These are phyloP conservation scores for Tinamus major DNA, from an alignment of 2,797 vertebrate species.

Conservation along the genomic window DNA sequence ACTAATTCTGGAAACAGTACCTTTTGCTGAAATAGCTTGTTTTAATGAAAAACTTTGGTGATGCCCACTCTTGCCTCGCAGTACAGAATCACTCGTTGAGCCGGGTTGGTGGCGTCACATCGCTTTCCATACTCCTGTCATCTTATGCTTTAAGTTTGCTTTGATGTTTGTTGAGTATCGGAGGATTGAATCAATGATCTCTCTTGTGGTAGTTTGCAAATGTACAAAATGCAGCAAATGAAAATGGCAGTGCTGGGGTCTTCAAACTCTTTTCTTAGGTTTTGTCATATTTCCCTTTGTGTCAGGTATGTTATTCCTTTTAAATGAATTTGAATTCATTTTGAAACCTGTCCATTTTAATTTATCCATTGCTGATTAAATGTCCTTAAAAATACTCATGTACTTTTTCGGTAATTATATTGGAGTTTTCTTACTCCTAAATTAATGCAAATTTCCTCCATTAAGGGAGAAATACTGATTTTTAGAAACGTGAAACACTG, in stretches of 20 bases:
- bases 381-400: neutral
- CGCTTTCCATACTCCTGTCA: constrained; percentile 80
- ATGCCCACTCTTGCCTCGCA: constrained; percentile 92
- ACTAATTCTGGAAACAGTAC: constrained; percentile 45
- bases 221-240: neutral
- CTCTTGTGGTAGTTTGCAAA: neutral
- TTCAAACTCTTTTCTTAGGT: constrained; percentile 22
- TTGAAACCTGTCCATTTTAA: neutral
- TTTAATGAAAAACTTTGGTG: constrained; percentile 87
- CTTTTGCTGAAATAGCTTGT: constrained; percentile 69
- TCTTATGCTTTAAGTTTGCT: constrained; percentile 87
- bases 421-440: neutral
- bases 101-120: constrained; percentile 85
- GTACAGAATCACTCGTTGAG: constrained; percentile 78
- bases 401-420: neutral
- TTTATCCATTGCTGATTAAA: neutral
- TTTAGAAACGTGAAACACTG: neutral
- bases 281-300: constrained; percentile 10
- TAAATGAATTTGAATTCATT: neutral
- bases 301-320: neutral
- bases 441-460: neutral
- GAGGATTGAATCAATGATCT: constrained; percentile 88
- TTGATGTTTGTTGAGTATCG: constrained; percentile 77
- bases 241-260: neutral
- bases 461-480: neutral